phyloP scores from a whole-genome alignment of 1,140 invertebrate species.

The Ips nitidus region DNA sequence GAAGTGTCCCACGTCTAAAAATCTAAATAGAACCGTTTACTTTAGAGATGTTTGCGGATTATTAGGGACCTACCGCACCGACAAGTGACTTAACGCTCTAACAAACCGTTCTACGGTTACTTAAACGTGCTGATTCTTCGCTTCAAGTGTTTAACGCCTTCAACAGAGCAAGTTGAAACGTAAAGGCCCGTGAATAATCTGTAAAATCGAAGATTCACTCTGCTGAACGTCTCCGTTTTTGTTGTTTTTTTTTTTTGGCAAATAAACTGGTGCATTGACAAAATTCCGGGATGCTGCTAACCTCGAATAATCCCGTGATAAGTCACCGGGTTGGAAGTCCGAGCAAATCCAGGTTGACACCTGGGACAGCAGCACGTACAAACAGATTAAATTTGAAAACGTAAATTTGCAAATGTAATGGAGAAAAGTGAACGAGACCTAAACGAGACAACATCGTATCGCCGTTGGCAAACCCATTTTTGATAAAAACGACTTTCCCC shows the following conservation, averaged over 20 bases:
- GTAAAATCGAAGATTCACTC: not conserved
- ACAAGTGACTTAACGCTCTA: not conserved
- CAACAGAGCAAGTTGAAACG: not conserved
- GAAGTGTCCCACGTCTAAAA: not conserved
- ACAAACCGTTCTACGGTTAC: not conserved
- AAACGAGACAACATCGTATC: too few relatives aligned
- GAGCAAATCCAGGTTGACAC: slow-evolving; percentile 12
- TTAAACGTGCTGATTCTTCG: not conserved
- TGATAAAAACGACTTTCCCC: too few relatives aligned
- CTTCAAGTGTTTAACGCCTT: not conserved
- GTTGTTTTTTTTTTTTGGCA: not conserved
- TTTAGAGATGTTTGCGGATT: not conserved
- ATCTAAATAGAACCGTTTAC: not conserved
- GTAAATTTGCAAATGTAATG: too few relatives aligned
- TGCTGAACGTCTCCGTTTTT: not conserved
- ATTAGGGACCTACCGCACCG: not conserved
- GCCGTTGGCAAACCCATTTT: too few relatives aligned
- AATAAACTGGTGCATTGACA: not conserved
- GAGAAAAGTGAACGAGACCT: too few relatives aligned
- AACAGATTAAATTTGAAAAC: not conserved
- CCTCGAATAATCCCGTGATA: slow-evolving; percentile 5
- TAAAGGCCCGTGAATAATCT: not conserved
- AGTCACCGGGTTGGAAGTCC: not conserved
- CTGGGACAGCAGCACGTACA: slow-evolving; percentile 3
- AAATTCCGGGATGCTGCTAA: slow-evolving; percentile 1